Evolutionary conservation across 1,140 invertebrate genomes (phyloP).

Genomic region (Philotrypesis tridentata): DNA sequence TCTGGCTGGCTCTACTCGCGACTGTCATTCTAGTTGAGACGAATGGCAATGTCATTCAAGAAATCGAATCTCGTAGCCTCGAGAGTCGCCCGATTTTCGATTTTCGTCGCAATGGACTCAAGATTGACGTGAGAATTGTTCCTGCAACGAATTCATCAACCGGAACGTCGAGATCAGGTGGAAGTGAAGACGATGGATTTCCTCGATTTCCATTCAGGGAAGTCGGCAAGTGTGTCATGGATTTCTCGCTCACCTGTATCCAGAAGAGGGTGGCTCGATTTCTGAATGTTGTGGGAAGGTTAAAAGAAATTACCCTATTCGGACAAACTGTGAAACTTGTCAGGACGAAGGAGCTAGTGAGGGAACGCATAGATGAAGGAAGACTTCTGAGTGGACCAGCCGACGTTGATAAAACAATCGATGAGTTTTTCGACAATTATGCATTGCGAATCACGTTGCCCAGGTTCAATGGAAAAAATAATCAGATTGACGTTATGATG

Average conservation of each 20-base stretch:
- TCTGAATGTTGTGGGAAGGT: constrained; percentile 70
- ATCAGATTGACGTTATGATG: constrained; percentile 68
- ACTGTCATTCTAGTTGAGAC: constrained; percentile 35
- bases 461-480: constrained; percentile 62
- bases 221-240: constrained; percentile 63
- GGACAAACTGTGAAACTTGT: constrained; percentile 75
- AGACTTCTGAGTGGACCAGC: constrained; percentile 57
- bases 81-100: constrained; percentile 61
- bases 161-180: background rate
- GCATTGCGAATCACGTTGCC: constrained; percentile 70
- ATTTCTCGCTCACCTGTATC: constrained; percentile 73
- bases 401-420: constrained; percentile 73
- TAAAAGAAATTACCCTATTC: constrained; percentile 73
- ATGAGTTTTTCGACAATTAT: constrained; percentile 76
- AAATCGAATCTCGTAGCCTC: constrained; percentile 47
- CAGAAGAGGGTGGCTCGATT: constrained; percentile 73
- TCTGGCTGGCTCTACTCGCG: constrained; percentile 12
- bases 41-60: constrained; percentile 29
- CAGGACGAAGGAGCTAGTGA: constrained; percentile 57
- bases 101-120: constrained; percentile 63
- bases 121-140: constrained; percentile 63
- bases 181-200: constrained; percentile 57
- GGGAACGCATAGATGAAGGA: constrained; percentile 45
- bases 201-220: constrained; percentile 66
- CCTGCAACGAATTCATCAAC: constrained; percentile 53